These are phyloP conservation scores for Streptopelia turtur DNA, from an alignment of 2,797 vertebrate genomes.

Conservation along the genomic window DNA sequence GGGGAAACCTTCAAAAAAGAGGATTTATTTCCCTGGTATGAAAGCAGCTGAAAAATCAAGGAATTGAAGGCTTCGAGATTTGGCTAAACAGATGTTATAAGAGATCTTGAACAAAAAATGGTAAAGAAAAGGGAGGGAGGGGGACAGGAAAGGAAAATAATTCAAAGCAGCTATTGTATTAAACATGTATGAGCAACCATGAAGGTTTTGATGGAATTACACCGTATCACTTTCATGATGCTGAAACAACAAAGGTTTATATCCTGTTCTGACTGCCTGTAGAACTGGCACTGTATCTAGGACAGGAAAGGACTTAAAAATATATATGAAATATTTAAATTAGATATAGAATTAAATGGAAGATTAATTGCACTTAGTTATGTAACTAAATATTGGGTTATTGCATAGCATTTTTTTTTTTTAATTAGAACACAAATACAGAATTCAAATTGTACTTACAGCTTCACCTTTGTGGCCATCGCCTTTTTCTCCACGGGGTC, in stretches of 20 bases:
- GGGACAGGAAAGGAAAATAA: background rate
- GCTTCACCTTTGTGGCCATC: constrained; percentile 80
- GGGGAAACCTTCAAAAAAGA: background rate
- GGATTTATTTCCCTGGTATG: background rate
- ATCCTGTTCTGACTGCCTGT: background rate
- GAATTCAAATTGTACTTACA: constrained; percentile 76
- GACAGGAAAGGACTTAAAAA: background rate
- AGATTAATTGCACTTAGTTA: background rate
- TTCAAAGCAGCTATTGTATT: background rate
- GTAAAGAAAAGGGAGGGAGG: background rate
- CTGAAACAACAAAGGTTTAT: background rate
- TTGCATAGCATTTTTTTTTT: background rate
- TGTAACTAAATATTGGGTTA: background rate
- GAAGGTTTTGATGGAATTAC: background rate
- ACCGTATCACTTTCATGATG: background rate
- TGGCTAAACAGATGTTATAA: background rate
- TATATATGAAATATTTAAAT: background rate
- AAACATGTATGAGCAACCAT: background rate
- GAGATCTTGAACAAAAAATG: background rate
- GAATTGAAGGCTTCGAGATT: background rate
- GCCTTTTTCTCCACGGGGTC: constrained; percentile 82
- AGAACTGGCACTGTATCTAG: background rate
- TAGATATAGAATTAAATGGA: background rate
- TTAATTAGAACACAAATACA: background rate
- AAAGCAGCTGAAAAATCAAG: background rate